A percentile compares a stretch with the other conserved stretches of the same genome.
Evolutionary conservation across 2,113 vertebrate genomes (phyloP).

Genomic region (Seriola rivoliana): DNA sequence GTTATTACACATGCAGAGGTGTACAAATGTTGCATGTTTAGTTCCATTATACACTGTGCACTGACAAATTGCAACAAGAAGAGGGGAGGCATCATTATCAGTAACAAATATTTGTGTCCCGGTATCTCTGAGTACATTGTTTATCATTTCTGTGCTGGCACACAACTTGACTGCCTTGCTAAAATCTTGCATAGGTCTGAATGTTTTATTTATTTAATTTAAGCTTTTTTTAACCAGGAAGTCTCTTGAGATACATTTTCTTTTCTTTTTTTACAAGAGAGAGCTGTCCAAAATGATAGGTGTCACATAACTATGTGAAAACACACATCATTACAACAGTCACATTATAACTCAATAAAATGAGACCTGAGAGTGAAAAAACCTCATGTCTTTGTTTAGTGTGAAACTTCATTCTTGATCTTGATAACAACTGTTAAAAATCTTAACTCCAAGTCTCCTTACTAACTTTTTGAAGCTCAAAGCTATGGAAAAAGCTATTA

Average conservation of each 20-base stretch:
- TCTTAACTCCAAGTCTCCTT: not conserved
- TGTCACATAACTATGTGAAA: not conserved
- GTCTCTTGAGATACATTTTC: not conserved
- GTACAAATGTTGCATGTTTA: not conserved
- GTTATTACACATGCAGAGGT: not conserved
- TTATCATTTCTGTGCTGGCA: slow-evolving; percentile 1
- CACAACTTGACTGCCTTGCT: not conserved
- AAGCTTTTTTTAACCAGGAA: not conserved
- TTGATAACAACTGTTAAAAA: not conserved
- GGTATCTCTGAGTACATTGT: not conserved
- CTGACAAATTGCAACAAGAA: slow-evolving; percentile 1
- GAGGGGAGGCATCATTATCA: not conserved
- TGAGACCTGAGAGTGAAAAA: not conserved
- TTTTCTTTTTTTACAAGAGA: not conserved
- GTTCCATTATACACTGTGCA: not conserved
- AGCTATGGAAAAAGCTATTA: too few relatives aligned
- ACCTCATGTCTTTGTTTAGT: not conserved
- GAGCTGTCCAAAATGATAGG: not conserved
- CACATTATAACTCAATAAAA: not conserved
- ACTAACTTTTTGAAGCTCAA: not conserved
- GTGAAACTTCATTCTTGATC: not conserved
- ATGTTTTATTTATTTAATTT: not conserved
- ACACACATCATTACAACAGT: not conserved
- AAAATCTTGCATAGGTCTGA: not conserved
- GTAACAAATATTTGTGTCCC: not conserved